Base-by-base conservation (phyloP, 2,797 vertebrate genomes). In the Morelia viridis region DNA sequence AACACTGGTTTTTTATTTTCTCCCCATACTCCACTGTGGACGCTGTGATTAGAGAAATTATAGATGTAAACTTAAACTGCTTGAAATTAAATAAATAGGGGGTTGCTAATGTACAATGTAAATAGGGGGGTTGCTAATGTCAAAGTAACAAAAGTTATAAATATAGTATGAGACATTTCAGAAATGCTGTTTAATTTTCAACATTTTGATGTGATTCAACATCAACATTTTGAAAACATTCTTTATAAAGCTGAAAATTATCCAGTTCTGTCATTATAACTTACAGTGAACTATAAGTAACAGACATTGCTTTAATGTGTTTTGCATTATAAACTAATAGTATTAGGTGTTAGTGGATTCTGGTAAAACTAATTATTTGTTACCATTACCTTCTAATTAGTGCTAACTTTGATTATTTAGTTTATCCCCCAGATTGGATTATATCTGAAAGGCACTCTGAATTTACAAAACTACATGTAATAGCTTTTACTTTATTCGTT, bases 371-470 rank as follows among this genome's bases (percentile, higher is more conserved):
- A 93, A 76, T 94, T 41, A 93, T 87, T 92, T 93, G 88, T 84
- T 10, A 0, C 68, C 61, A 89, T 94, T 88, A 93, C 93, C 80
- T 95, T 95, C 88, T 91, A 86, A 84, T 88, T 92, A 86, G 22
- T 91, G 91, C 91, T 61, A 93, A 94, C 87, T 93, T 94, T 95
- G 92, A 91, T 96, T 93, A 90, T 93, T 94, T 92, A 88, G 68
- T 95, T 95, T 94, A 94, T 95, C 56, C 80, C 88, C 85, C 62
- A 31, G 64, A 62, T 88, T 83, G 46, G 92, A 87, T 92, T 93
- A 93, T 19, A 5, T 31, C 58, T 85, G 84, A 85, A 85, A 56
- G 26, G 26, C 28, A 56, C 50, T 17, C 46, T 85, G 26, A 7
- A n/a, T 85, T 85, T 56, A 17, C 5, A 84, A 56, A 85, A n/a